phyloP scores from a whole-genome alignment of 1,140 invertebrate species.

The Pseudomyrmex pallidus region DNA sequence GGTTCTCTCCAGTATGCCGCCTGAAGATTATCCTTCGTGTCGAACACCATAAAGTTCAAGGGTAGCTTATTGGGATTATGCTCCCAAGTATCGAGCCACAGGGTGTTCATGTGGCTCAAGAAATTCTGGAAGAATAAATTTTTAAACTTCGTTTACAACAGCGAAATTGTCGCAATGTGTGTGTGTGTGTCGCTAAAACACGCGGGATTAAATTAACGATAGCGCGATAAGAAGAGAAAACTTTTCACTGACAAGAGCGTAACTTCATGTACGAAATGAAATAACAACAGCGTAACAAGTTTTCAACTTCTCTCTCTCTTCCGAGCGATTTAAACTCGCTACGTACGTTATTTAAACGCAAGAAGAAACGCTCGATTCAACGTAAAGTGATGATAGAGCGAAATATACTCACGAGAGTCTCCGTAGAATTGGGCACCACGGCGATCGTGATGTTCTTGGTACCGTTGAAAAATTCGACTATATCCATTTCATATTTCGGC shows the following conservation, averaged over 20 bases:
- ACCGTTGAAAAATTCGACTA: constrained; percentile 88
- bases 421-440: constrained; percentile 88
- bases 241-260: too few species aligned
- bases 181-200: too few species aligned
- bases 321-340: too few species aligned
- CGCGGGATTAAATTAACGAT: too few species aligned
- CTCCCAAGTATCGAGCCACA: constrained; percentile 85
- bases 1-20: constrained; percentile 89
- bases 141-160: not conserved
- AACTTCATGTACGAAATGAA: too few species aligned
- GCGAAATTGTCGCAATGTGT: not conserved
- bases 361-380: too few species aligned
- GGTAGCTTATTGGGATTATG: constrained; percentile 84
- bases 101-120: constrained; percentile 87
- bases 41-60: constrained; percentile 88
- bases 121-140: constrained; percentile 86
- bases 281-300: too few species aligned
- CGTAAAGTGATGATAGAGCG: too few species aligned
- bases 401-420: constrained; percentile 86
- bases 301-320: too few species aligned
- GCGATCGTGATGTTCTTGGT: constrained; percentile 88
- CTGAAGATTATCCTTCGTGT: constrained; percentile 88
- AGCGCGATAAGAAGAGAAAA: too few species aligned
- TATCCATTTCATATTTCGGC: constrained; percentile 86
- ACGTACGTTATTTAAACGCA: too few species aligned